Conservation (phyloP, 2,888 invertebrate species). For the Adelphocoris suturalis region DNA sequence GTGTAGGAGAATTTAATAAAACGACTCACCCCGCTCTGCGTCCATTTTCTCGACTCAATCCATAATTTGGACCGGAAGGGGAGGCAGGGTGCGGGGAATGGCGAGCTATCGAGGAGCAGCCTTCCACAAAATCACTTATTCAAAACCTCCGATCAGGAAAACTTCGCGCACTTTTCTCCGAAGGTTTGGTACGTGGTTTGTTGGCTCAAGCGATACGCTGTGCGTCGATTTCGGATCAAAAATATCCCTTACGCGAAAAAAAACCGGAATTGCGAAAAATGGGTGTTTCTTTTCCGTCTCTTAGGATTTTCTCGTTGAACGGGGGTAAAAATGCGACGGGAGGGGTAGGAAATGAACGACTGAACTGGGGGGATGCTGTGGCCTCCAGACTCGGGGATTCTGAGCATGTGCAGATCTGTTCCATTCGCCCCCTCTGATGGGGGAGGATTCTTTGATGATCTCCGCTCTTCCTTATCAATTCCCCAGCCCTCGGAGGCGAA, state of each 20-base stretch:
- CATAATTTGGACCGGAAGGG: conserved; percentile 53
- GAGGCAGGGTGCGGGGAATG: not conserved
- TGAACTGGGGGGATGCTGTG: conserved; percentile 62
- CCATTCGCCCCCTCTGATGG: not conserved
- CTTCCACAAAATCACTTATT: conserved; percentile 30
- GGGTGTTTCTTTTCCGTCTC: no score
- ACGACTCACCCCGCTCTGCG: conserved; percentile 45
- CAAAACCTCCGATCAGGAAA: conserved; percentile 6
- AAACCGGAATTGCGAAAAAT: no score
- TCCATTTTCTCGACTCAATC: conserved; percentile 63
- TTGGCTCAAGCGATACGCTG: no score
- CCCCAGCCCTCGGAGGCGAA: no score
- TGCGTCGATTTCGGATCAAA: no score
- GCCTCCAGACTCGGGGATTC: conserved; percentile 21
- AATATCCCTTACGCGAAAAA: no score
- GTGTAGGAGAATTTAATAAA: not conserved
- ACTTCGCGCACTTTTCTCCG: not conserved
- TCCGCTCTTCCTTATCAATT: not conserved
- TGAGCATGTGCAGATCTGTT: conserved; percentile 65
- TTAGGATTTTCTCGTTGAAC: not conserved
- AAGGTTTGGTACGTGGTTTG: no score
- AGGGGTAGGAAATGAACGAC: conserved; percentile 41
- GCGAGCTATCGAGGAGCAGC: not conserved
- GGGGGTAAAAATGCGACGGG: conserved; percentile 9
- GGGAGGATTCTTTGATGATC: not conserved